A percentile compares a stretch with the other conserved stretches of the same genome.
phyloP scores from a whole-genome alignment of 2,797 vertebrate genomes.

The Graptemys geographica region DNA sequence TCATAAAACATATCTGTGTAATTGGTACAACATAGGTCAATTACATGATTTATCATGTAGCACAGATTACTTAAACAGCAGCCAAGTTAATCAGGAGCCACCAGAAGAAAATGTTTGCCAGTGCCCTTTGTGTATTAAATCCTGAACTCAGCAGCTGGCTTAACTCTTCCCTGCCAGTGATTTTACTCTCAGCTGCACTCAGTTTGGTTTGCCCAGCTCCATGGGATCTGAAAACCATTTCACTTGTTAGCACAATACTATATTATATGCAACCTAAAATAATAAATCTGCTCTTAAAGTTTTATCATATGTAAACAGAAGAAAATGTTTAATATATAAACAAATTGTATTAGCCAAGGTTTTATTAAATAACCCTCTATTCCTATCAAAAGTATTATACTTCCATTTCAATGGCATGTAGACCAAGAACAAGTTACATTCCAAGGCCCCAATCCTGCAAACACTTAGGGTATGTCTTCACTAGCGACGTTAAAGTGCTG shows the following conservation, averaged over 20 bases:
- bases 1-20: background rate
- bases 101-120: background rate
- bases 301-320: background rate
- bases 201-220: background rate
- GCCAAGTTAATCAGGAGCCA: background rate
- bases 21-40: background rate
- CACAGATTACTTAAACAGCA: background rate
- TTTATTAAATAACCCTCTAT: background rate
- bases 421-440: conserved; percentile 54
- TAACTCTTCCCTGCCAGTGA: background rate
- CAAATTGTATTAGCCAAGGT: background rate
- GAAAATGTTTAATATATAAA: background rate
- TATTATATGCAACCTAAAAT: background rate
- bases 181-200: background rate
- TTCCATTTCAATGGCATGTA: conserved; percentile 19
- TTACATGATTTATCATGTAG: background rate
- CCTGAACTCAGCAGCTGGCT: background rate
- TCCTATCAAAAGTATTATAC: conserved; percentile 10
- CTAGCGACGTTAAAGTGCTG: too few species aligned
- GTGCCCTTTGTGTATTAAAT: background rate
- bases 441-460: background rate
- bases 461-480: too few species aligned
- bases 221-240: background rate
- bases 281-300: background rate
- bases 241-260: background rate